phyloP scores from a whole-genome alignment of 2,797 vertebrate species.

The Pangasius mekongensis region DNA sequence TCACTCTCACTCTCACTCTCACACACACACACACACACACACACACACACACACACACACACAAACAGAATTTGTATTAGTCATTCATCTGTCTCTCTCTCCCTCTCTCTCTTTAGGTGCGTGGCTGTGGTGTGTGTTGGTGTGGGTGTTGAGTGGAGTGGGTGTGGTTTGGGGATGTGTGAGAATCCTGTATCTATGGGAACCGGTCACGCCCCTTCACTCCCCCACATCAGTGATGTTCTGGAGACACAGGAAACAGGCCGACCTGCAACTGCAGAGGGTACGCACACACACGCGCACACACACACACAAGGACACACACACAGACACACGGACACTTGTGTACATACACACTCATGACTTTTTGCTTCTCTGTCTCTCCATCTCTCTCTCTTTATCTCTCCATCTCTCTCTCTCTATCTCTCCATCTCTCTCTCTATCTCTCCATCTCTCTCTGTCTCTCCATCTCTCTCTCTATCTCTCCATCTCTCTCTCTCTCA shows the following conservation, averaged over 20 bases:
- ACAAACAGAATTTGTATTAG: not conserved
- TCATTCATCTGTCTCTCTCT: not conserved
- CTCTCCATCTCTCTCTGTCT: slow-evolving; percentile 57
- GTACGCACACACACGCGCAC: slow-evolving; percentile 64
- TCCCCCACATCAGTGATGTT: slow-evolving; percentile 92
- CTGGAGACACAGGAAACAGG: slow-evolving; percentile 97
- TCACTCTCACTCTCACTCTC: not conserved
- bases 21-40: not conserved
- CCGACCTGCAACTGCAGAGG: slow-evolving; percentile 89
- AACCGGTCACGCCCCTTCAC: slow-evolving; percentile 91
- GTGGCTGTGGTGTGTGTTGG: slow-evolving; percentile 92
- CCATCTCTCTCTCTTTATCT: not conserved
- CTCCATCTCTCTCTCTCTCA: slow-evolving; percentile 55
- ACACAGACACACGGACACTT: not conserved
- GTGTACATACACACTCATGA: not conserved
- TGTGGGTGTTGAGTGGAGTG: slow-evolving; percentile 92
- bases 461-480: slow-evolving; percentile 48
- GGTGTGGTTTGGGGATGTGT: slow-evolving; percentile 93
- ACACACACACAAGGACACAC: not conserved
- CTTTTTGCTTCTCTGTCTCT: slow-evolving; percentile 65
- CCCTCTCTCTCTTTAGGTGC: slow-evolving; percentile 63
- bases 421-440: not conserved
- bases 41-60: not conserved
- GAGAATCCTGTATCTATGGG: slow-evolving; percentile 92
- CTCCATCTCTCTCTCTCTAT: not conserved